These are phyloP conservation scores for Chaetops frenatus DNA, from an alignment of 2,113 vertebrate genomes.

Conservation along the genomic window DNA sequence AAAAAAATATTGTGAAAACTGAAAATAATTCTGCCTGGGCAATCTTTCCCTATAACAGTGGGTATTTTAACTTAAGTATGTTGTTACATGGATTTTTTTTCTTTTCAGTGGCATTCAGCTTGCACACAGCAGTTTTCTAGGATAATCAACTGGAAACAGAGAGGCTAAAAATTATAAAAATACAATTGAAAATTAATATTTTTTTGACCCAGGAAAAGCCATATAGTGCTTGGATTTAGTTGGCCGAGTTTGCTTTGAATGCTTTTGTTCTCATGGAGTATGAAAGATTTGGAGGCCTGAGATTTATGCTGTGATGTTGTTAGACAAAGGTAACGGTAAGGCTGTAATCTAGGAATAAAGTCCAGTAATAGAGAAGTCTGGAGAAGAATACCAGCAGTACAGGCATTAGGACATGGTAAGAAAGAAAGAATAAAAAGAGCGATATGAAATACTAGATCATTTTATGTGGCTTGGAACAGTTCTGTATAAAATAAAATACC, in stretches of 20 bases:
- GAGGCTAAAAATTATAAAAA: neutral
- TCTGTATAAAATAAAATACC: neutral
- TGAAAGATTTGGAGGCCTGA: neutral
- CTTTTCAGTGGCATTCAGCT: neutral
- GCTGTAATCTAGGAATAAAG: neutral
- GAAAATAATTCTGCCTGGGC: neutral
- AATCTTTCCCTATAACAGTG: neutral
- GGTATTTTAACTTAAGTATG: neutral
- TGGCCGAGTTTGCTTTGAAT: neutral
- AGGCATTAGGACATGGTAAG: neutral
- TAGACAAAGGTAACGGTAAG: neutral
- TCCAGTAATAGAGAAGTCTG: neutral
- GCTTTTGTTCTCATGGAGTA: neutral
- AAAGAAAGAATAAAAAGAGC: neutral
- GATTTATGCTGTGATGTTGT: neutral
- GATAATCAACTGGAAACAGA: neutral
- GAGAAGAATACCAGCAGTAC: neutral
- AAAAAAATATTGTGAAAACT: neutral
- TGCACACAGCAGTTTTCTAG: neutral
- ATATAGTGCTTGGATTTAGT: neutral
- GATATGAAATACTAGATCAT: neutral
- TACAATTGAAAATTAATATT: neutral
- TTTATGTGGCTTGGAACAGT: neutral
- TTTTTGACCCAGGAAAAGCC: neutral
- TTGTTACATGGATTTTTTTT: neutral